These are phyloP conservation scores for Ganaspis sp. DNA, from an alignment of 1,140 invertebrate genomes.

Conservation along the genomic window DNA sequence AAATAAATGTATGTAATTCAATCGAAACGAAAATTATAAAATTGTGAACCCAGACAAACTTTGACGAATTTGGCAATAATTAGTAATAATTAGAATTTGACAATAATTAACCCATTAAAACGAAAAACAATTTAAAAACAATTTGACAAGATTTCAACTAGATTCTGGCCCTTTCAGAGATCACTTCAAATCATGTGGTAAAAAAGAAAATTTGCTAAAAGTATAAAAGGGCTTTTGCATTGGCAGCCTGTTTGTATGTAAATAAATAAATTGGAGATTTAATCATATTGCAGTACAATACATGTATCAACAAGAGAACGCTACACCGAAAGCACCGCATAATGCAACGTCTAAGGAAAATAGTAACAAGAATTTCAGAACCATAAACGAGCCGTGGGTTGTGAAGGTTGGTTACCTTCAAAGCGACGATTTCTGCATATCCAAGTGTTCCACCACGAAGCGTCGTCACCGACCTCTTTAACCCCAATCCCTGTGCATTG, in stretches of 20 bases:
- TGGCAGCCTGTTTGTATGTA: neutral
- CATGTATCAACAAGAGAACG: constrained; percentile 61
- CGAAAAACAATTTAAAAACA: too few species aligned
- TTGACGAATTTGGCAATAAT: too few species aligned
- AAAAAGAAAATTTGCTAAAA: neutral
- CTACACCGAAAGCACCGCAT: constrained; percentile 74
- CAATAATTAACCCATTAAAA: too few species aligned
- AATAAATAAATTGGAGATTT: neutral
- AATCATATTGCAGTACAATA: constrained; percentile 49
- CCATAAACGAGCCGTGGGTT: constrained; percentile 58
- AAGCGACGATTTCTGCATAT: constrained; percentile 95
- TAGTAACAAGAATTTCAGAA: constrained; percentile 55
- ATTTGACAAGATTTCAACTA: too few species aligned
- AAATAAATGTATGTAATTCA: too few species aligned
- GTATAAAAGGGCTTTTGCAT: neutral
- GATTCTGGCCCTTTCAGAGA: too few species aligned
- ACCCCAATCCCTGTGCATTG: constrained; percentile 82
- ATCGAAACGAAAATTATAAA: too few species aligned
- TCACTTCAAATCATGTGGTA: too few species aligned
- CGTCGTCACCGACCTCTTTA: constrained; percentile 95
- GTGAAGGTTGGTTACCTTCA: constrained; percentile 85
- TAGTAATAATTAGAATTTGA: too few species aligned
- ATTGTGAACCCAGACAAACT: too few species aligned
- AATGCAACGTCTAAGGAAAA: constrained; percentile 54
- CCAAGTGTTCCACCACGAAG: constrained; percentile 89